Evolutionary conservation across 2,113 vertebrate species (phyloP), one percentile per base, ranked within the genome.

Genomic region (Anas platyrhynchos): DNA sequence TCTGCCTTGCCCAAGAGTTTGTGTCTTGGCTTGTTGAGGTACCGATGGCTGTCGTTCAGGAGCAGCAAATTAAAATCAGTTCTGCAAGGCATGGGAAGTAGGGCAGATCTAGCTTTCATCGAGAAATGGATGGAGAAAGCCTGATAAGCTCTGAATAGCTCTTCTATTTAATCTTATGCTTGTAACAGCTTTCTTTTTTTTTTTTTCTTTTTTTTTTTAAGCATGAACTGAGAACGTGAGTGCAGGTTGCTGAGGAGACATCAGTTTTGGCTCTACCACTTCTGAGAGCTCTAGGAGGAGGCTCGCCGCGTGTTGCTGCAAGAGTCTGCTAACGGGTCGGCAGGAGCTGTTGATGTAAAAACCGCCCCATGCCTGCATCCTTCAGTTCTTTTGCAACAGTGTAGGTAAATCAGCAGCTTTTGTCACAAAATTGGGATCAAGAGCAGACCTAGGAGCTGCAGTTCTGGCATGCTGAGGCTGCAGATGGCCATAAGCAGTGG

Each of bases 21-120:
- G 75, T 77, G 86, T 80, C 72, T 91, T 96, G 86, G 48, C 76
- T 93, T 82, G 43, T 41, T 81, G 63, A 71, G 20, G 27, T 74
- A 32, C n/a, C 55, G 46, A 32, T 71, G 50, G 65, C 50, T 5
- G 13, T 80, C 54, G 15, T 86, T 92, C 80, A 84, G 73, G 41
- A 81, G 65, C 15, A 86, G 59, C 36, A 72, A 80, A 81, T 74
- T n/a, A 62, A 50, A 68, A 18, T 38, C 25, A 26, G 43, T 79
- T 79, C 38, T 18, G 38, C 11, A 20, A 88, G 68, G 31, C 41
- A 67, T 12, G 61, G 58, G 52, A 91, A 86, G 59, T 41, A n/a
- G 46, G 46, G 65, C 82, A 63, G 21, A 59, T 77, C 31, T 55
- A 72, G 56, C 20, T 46, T 6, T 4, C 20, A 71, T 59, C 55